phyloP scores from a whole-genome alignment of 2,888 invertebrate genomes.

The Ceriagrion tenellum region DNA sequence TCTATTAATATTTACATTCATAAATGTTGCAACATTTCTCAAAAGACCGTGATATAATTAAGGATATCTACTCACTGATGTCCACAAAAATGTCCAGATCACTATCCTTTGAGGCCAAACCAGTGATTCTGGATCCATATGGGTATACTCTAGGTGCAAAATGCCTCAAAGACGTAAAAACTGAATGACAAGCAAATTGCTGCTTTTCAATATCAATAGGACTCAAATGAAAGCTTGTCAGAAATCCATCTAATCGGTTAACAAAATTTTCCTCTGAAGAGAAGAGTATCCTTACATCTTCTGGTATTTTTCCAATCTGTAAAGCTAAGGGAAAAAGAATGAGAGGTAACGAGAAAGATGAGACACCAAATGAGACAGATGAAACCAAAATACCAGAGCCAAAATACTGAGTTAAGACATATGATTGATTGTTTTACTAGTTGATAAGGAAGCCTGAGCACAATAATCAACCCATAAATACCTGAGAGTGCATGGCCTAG shows the following conservation, averaged over 20 bases:
- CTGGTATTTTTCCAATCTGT: neutral
- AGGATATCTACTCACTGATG: slow-evolving; percentile 76
- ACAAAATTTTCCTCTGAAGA: neutral
- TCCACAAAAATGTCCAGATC: slow-evolving; percentile 87
- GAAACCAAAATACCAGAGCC: too few species aligned
- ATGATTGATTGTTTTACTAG: too few species aligned
- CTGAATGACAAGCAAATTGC: slow-evolving; percentile 72
- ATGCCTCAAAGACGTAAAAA: slow-evolving; percentile 73
- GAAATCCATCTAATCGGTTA: neutral
- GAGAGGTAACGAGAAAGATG: too few species aligned
- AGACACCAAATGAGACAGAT: too few species aligned
- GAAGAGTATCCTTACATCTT: neutral
- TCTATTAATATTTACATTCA: neutral
- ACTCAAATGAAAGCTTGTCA: neutral
- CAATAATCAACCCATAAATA: too few species aligned
- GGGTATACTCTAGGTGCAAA: slow-evolving; percentile 78
- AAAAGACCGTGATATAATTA: neutral
- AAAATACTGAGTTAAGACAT: too few species aligned
- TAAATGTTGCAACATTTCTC: neutral
- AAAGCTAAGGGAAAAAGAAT: neutral
- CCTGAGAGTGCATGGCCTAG: too few species aligned
- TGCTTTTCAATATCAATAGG: slow-evolving; percentile 71
- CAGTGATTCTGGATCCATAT: slow-evolving; percentile 88
- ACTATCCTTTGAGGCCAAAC: slow-evolving; percentile 84
- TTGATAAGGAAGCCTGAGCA: too few species aligned